Conservation (phyloP, 2,113 vertebrate genomes). For the Oncorhynchus tshawytscha region DNA sequence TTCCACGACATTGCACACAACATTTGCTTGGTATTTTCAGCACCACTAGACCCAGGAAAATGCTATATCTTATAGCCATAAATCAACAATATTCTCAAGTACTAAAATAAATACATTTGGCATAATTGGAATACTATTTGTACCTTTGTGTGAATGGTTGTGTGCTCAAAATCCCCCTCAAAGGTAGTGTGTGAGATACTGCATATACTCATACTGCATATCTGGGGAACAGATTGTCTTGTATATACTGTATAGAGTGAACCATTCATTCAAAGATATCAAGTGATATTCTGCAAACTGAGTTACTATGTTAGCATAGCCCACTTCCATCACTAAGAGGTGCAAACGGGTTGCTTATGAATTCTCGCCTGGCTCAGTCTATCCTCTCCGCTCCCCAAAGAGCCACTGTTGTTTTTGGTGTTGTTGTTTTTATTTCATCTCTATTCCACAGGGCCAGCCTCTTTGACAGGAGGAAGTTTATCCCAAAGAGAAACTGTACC, state of each 20-base stretch:
- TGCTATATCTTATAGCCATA: conserved; percentile 23
- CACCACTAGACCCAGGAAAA: conserved; percentile 23
- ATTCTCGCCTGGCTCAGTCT: conserved; percentile 11
- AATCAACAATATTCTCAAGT: background rate
- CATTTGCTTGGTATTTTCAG: conserved; percentile 46
- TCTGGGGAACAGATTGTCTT: no score
- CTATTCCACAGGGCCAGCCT: background rate
- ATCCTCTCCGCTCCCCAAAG: background rate
- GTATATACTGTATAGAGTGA: background rate
- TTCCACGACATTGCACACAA: conserved; percentile 41
- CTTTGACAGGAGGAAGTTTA: conserved; percentile 15
- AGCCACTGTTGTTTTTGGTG: background rate
- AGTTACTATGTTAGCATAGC: background rate
- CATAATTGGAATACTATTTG: background rate
- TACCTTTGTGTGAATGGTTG: conserved; percentile 8
- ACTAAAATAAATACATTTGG: conserved; percentile 9
- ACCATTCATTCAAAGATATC: background rate
- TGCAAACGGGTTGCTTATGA: conserved; percentile 17
- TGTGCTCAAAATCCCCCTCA: conserved; percentile 8
- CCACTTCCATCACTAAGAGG: conserved; percentile 8
- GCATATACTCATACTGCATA: background rate
- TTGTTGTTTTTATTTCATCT: background rate
- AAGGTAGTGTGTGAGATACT: conserved; percentile 1
- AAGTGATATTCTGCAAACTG: background rate
- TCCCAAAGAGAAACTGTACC: conserved; percentile 21